These are phyloP conservation scores for Chionodraco myersi DNA, from an alignment of 2,113 vertebrate genomes.

Conservation along the genomic window DNA sequence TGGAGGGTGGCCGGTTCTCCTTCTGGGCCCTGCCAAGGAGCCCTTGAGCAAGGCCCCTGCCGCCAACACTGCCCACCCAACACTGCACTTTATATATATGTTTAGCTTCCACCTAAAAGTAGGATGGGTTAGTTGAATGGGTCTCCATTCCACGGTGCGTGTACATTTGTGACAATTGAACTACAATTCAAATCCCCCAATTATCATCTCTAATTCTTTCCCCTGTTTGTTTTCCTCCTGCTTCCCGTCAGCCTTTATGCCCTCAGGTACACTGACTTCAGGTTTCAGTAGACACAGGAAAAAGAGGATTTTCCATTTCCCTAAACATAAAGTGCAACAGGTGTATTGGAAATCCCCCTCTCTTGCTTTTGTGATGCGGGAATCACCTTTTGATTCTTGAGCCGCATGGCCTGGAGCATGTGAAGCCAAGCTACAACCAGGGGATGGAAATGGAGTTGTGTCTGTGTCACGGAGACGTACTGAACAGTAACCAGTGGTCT, in stretches of 20 bases:
- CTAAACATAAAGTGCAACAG: conserved; percentile 68
- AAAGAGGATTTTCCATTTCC: conserved; percentile 62
- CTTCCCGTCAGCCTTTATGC: conserved; percentile 28
- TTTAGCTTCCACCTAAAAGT: no score
- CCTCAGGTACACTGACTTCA: conserved; percentile 56
- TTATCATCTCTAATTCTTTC: neutral
- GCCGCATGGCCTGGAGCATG: conserved; percentile 43
- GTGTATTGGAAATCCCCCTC: conserved; percentile 67
- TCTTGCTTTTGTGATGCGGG: conserved; percentile 35
- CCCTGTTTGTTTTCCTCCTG: conserved; percentile 14
- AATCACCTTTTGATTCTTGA: conserved; percentile 64
- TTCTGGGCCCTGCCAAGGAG: no score
- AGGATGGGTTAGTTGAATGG: no score
- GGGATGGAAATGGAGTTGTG: conserved; percentile 39
- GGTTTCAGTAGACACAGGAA: conserved; percentile 66
- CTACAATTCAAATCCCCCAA: no score
- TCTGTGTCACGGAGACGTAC: conserved; percentile 29
- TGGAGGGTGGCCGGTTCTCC: no score
- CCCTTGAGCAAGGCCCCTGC: no score
- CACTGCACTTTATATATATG: no score
- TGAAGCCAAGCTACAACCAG: conserved; percentile 15
- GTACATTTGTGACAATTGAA: no score
- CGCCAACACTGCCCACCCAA: no score
- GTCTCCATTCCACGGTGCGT: no score
- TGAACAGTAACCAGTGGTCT: conserved; percentile 43